These are phyloP conservation scores for Orchesellides sinensis DNA, from an alignment of 2,888 invertebrate species.

Conservation along the genomic window DNA sequence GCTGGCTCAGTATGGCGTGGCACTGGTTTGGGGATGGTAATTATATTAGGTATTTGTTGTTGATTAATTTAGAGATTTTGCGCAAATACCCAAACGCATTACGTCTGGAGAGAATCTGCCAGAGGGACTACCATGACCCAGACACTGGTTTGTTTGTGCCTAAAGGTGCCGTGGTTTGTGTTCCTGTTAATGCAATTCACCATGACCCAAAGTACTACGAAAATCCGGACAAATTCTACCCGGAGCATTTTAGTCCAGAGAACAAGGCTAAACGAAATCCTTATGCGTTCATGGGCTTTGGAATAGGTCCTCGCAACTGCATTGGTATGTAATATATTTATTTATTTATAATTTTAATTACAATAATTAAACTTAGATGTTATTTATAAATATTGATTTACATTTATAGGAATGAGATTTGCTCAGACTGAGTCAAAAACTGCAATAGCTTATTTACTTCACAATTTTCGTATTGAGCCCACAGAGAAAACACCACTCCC, in stretches of 20 bases:
- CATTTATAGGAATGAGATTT: slow-evolving; percentile 27
- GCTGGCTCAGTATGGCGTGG: too few species aligned
- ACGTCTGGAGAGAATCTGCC: slow-evolving; percentile 10
- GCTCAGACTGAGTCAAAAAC: slow-evolving; percentile 22
- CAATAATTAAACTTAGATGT: neutral
- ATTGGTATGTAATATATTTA: neutral
- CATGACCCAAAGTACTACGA: slow-evolving; percentile 9
- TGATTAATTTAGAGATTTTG: neutral
- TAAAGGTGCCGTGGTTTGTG: neutral
- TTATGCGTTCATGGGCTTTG: slow-evolving; percentile 1
- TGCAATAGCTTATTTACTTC: slow-evolving; percentile 11
- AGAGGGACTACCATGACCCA: slow-evolving; percentile 12
- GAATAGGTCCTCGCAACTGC: neutral
- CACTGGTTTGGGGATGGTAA: neutral
- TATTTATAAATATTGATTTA: neutral
- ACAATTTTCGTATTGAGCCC: slow-evolving; percentile 11
- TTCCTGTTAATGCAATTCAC: slow-evolving; percentile 10
- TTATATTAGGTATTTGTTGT: neutral
- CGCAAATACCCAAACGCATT: neutral
- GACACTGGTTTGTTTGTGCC: slow-evolving; percentile 20
- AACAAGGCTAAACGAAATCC: slow-evolving; percentile 6
- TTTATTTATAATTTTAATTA: neutral
- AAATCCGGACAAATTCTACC: slow-evolving; percentile 16
- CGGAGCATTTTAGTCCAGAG: neutral
- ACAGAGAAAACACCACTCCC: slow-evolving; percentile 4